Percentiles rank a stretch among this genome's conserved stretches.
Evolutionary conservation across 2,797 vertebrate genomes (phyloP).

Genomic region (Selene dorsalis): DNA sequence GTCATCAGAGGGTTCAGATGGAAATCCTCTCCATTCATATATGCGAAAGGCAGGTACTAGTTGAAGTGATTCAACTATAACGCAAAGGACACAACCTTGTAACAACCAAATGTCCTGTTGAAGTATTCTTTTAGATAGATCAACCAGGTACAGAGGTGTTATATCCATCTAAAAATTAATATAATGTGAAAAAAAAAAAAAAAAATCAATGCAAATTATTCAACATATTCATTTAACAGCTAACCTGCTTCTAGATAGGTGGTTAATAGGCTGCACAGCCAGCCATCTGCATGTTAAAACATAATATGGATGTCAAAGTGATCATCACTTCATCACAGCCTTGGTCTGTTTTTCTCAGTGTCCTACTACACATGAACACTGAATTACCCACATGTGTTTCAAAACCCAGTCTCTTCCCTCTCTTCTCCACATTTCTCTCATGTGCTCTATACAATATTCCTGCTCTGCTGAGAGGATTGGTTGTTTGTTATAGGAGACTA

Average conservation of each 20-base stretch:
- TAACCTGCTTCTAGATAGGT: slow-evolving; percentile 35
- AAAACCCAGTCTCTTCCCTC: slow-evolving; percentile 16
- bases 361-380: slow-evolving; percentile 8
- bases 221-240: slow-evolving; percentile 15
- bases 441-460: slow-evolving; percentile 47
- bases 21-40: slow-evolving; percentile 25
- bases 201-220: background rate
- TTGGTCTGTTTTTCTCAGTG: slow-evolving; percentile 10
- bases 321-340: slow-evolving; percentile 10
- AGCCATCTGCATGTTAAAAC: slow-evolving; percentile 14
- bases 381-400: slow-evolving; percentile 9
- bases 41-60: background rate
- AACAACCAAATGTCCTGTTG: background rate
- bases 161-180: background rate
- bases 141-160: background rate
- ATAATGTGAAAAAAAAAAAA: background rate
- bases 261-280: slow-evolving; percentile 42
- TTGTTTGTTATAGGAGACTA: slow-evolving; percentile 69
- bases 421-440: slow-evolving; percentile 19
- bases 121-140: background rate
- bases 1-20: slow-evolving; percentile 32
- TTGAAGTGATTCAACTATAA: slow-evolving; percentile 6
- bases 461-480: slow-evolving; percentile 55
- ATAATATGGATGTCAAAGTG: background rate
- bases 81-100: background rate